A percentile compares a stretch with the other conserved stretches of the same genome.
These are phyloP conservation scores for Metopia argyrocephala DNA, from an alignment of 2,888 invertebrate species.

Conservation along the genomic window DNA sequence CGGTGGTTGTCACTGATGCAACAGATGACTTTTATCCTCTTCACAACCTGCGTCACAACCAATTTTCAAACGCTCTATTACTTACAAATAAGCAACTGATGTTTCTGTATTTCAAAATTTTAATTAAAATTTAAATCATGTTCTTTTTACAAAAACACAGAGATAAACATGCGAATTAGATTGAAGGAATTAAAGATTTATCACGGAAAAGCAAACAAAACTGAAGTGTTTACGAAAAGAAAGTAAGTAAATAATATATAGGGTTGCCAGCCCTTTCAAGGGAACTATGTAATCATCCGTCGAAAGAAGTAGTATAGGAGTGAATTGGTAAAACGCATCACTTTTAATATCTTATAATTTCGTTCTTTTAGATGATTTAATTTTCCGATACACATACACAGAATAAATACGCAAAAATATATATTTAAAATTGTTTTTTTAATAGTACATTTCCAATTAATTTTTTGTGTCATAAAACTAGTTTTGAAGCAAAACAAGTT, in stretches of 20 bases:
- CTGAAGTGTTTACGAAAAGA: constrained; percentile 13
- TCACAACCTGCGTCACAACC: neutral
- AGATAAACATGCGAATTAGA: neutral
- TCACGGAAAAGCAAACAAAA: constrained; percentile 1
- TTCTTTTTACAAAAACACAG: constrained; percentile 2
- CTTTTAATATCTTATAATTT: no score
- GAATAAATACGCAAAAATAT: no score
- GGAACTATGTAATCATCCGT: no score
- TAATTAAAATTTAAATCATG: constrained; percentile 7
- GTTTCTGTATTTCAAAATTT: neutral
- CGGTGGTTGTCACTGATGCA: neutral
- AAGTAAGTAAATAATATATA: neutral
- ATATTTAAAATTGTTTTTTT: no score
- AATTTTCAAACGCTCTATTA: neutral
- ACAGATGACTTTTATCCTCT: neutral
- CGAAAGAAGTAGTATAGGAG: no score
- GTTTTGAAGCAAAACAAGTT: no score
- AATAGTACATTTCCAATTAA: no score
- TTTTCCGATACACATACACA: no score
- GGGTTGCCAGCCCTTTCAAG: neutral
- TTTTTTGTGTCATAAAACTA: no score
- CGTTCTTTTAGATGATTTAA: no score
- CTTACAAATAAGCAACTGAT: neutral
- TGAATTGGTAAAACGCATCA: no score
- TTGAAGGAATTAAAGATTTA: neutral